Evolutionary conservation across 2,888 invertebrate genomes (phyloP).

Genomic region (Colletes collaris): DNA sequence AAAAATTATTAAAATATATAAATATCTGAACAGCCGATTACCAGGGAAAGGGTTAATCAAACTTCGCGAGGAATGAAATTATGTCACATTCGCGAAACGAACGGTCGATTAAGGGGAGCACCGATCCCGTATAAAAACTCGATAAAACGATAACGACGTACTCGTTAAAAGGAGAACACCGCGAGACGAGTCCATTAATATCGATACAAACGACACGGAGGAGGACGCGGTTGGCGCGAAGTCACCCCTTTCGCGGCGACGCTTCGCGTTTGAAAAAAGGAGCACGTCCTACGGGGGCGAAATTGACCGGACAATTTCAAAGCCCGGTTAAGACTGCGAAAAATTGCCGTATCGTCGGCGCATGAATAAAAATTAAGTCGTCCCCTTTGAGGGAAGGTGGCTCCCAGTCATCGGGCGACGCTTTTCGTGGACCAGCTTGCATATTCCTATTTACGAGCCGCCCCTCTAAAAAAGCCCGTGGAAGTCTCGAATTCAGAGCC

Average conservation of each 20-base stretch:
- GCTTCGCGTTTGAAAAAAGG: conserved; percentile 79
- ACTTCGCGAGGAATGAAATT: too few relatives aligned
- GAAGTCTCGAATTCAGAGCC: conserved; percentile 44
- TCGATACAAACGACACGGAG: conserved; percentile 44
- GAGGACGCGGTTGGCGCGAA: conserved; percentile 6
- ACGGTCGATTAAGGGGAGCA: too few relatives aligned
- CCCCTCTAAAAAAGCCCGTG: conserved; percentile 18
- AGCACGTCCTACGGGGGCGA: conserved; percentile 79
- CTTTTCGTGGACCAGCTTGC: conserved; percentile 30
- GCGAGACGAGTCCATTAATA: conserved; percentile 34
- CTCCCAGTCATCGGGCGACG: conserved; percentile 12
- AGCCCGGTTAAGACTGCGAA: conserved; percentile 82
- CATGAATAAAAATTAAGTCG: conserved; percentile 82
- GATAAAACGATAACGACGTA: conserved; percentile 11
- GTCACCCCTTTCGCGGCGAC: conserved; percentile 37
- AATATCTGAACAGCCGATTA: too few relatives aligned
- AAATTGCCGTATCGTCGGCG: conserved; percentile 81
- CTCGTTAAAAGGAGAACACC: conserved; percentile 5
- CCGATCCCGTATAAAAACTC: conserved; percentile 22
- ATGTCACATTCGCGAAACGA: too few relatives aligned
- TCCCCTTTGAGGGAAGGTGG: conserved; percentile 2
- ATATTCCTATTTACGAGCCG: conserved; percentile 63
- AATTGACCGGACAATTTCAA: conserved; percentile 83
- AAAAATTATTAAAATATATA: too few relatives aligned
- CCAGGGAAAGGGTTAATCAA: too few relatives aligned